These are phyloP conservation scores for Muscicapa comitata DNA, from an alignment of 2,797 vertebrate species.

Conservation along the genomic window DNA sequence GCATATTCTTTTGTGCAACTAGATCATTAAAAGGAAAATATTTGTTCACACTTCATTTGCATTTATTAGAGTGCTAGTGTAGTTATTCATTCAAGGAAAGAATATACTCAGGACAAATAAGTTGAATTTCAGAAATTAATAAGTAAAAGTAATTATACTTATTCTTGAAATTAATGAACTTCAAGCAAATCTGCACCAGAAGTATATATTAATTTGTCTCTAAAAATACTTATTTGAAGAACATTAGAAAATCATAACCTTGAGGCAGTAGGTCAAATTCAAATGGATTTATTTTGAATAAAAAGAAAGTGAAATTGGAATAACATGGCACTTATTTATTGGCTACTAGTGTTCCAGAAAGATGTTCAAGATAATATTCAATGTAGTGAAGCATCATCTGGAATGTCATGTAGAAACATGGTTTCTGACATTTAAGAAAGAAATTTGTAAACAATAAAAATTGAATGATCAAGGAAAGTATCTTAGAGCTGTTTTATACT, in stretches of 20 bases:
- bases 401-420: neutral
- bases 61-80: conserved; percentile 29
- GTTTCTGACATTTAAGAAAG: neutral
- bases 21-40: conserved; percentile 49
- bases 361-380: neutral
- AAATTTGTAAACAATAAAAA: neutral
- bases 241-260: neutral
- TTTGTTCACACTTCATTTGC: conserved; percentile 47
- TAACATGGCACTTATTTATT: neutral
- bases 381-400: neutral
- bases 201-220: neutral
- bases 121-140: conserved; percentile 50
- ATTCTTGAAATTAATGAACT: conserved; percentile 39
- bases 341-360: neutral
- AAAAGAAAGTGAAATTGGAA: neutral
- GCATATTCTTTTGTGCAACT: conserved; percentile 16
- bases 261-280: neutral
- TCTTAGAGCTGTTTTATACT: neutral
- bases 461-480: neutral
- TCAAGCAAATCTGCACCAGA: neutral
- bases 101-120: conserved; percentile 28
- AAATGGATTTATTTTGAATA: neutral
- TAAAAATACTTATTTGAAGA: neutral
- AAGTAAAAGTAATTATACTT: conserved; percentile 39
- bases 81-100: neutral